These are phyloP conservation scores for Emys orbicularis DNA, from an alignment of 2,797 vertebrate species.

Conservation along the genomic window DNA sequence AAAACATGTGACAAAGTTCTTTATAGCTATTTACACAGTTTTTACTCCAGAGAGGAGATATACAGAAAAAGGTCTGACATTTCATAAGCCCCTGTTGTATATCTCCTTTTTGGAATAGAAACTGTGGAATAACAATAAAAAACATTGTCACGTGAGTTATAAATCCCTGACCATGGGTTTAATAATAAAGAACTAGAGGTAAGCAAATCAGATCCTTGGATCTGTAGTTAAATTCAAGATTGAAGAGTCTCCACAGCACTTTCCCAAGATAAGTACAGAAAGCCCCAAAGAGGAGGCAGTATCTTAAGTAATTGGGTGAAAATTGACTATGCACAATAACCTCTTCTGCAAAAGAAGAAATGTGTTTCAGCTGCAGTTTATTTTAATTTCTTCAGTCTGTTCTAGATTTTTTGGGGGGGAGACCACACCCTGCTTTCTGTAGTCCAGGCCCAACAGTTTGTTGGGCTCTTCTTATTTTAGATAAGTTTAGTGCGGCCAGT, in stretches of 20 bases:
- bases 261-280: background rate
- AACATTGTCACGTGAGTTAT: background rate
- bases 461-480: background rate
- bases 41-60: background rate
- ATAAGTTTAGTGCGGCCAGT: background rate
- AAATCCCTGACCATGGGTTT: background rate
- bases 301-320: background rate
- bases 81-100: background rate
- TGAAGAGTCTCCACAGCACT: background rate
- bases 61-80: background rate
- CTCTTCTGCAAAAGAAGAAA: background rate
- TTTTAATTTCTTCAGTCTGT: background rate
- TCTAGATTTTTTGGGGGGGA: background rate
- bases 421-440: background rate
- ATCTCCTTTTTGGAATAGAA: background rate
- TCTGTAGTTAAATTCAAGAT: background rate
- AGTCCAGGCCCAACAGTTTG: background rate
- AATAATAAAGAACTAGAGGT: background rate
- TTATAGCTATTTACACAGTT: background rate
- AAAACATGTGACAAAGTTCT: background rate
- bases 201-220: background rate
- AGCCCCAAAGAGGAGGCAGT: background rate
- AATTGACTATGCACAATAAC: background rate
- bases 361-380: background rate
- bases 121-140: background rate